Conservation (phyloP, 2,797 vertebrate genomes). For the Coendou prehensilis region DNA sequence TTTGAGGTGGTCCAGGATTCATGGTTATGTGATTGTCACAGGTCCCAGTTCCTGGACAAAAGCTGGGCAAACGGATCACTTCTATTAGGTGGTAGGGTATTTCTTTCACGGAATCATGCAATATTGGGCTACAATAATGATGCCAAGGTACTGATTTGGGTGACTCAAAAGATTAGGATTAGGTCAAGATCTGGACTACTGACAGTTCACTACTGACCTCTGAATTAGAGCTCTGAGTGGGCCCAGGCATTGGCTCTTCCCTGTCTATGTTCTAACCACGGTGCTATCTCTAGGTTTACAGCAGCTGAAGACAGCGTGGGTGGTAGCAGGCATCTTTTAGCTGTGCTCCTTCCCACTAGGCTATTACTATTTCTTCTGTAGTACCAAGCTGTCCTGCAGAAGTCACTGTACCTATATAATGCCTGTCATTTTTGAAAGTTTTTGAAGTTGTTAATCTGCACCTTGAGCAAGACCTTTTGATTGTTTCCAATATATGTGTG, state of each 20-base stretch:
- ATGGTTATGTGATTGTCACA: neutral
- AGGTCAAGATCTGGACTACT: neutral
- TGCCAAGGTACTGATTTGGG: neutral
- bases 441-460: neutral
- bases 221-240: neutral
- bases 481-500: neutral
- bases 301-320: neutral
- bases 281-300: neutral
- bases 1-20: neutral
- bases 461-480: neutral
- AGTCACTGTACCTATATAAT: neutral
- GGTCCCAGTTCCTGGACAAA: neutral
- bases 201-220: neutral
- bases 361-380: neutral
- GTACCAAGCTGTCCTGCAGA: neutral
- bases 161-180: neutral
- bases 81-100: neutral
- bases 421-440: neutral
- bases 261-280: neutral
- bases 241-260: neutral
- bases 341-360: neutral
- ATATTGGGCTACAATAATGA: neutral
- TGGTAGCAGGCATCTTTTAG: neutral
- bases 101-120: constrained; percentile 35
- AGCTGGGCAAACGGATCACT: neutral